Evolutionary conservation across 1,140 invertebrate species (phyloP), one percentile per base, ranked within the genome.

Genomic region (Campoletis sonorensis): DNA sequence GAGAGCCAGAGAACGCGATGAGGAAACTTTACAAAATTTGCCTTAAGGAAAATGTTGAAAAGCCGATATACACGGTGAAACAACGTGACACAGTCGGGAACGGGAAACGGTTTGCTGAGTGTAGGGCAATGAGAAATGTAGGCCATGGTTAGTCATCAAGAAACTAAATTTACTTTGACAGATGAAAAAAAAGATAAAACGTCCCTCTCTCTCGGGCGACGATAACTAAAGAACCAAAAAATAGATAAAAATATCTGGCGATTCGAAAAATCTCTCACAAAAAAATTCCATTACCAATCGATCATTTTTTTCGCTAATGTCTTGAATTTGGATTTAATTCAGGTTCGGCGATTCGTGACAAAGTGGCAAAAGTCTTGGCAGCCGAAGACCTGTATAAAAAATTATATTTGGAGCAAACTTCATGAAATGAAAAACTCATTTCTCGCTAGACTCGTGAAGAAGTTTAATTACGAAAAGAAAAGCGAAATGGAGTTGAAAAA

Each of bases 1-100:
- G 51, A n/a, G 3, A 75, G 0, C 71, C 33, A n/a, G 84, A 86
- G 27, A 84, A 81, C 7, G 72, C 82, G 0, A 82, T 82, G 40
- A 79, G 73, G 37, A 86, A 83, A 18, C 40, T 88, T 1, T 88
- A 87, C 70, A 86, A 83, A n/a, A 23, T 85, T 27, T 88, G 87
- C 30, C 79, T 88, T 8, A 78, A 86, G 21, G 75, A 67, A 33
- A 70, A 49, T 4, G 33, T 64, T n/a, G 11, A 76, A 5, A 51
- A 76, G 18, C 87, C 87, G 1, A 71, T 51, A 0, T 87, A 88
- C n/a, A 7, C n/a, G 11, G 64, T 80, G 11, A 23, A 78, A 2
- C 80, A 77, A 26, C 5, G 5, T 0, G 61, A 23, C 37, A 81
- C 58, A 10, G 37, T 23, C 68, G 16, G 76, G 27, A 85, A 85